Percentiles rank a stretch among this genome's conserved stretches.
phyloP scores from a whole-genome alignment of 2,113 vertebrate species.

The Cebus imitator region DNA sequence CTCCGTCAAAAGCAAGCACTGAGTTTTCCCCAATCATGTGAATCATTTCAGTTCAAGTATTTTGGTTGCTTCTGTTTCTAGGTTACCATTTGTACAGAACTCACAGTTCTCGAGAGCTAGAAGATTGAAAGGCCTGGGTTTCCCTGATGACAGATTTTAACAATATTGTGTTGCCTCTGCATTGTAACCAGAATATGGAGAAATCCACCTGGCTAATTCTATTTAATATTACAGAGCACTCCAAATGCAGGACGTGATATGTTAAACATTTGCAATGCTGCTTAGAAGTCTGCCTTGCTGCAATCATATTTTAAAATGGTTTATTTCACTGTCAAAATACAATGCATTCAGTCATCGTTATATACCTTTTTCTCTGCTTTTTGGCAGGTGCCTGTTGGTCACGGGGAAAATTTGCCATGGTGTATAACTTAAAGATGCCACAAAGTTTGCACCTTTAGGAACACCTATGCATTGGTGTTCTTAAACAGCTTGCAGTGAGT shows the following conservation, averaged over 20 bases:
- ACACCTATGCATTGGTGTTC: background rate
- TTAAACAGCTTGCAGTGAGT: background rate
- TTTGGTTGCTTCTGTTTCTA: background rate
- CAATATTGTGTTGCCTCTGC: background rate
- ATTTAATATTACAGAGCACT: background rate
- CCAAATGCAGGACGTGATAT: background rate
- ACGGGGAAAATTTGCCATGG: background rate
- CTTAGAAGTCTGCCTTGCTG: background rate
- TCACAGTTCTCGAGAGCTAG: background rate
- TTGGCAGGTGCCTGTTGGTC: background rate
- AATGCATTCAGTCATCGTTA: background rate
- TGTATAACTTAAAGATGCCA: background rate
- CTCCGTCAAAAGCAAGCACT: background rate
- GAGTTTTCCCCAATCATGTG: background rate
- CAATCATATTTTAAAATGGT: conserved; percentile 6
- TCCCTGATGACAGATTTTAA: background rate
- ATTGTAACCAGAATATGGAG: background rate
- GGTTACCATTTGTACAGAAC: conserved; percentile 32
- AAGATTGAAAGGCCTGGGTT: conserved; percentile 1
- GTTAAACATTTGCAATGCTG: background rate
- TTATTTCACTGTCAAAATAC: conserved; percentile 41
- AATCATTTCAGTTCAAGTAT: background rate
- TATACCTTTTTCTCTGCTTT: background rate
- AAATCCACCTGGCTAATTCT: background rate
- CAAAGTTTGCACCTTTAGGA: background rate